Base-by-base conservation (phyloP, 1,140 invertebrate genomes). In the Brachionus sp. region DNA sequence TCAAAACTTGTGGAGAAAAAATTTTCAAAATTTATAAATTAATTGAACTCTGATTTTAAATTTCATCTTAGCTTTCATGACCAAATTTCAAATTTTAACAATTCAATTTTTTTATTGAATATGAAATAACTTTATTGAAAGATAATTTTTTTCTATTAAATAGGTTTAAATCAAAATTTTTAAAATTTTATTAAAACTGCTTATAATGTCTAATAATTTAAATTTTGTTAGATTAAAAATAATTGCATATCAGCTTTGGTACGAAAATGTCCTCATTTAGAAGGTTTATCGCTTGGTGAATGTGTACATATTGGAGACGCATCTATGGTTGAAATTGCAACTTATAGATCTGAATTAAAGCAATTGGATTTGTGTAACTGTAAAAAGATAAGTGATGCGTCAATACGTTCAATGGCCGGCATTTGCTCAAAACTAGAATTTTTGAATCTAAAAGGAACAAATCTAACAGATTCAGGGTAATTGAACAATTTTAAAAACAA, bases 161-260 rank as follows among this genome's bases (percentile, higher is more conserved):
- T n/a, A n/a, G n/a, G n/a, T n/a, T n/a, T n/a, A n/a, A n/a, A n/a
- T 46, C 12, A n/a, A 46, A n/a, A 0, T 46, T 46, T n/a, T n/a
- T n/a, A n/a, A n/a, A n/a, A n/a, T n/a, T n/a, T n/a, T n/a, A n/a
- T n/a, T n/a, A n/a, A n/a, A n/a, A n/a, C n/a, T n/a, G n/a, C n/a
- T n/a, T n/a, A n/a, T 53, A 16, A 13, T 16, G 12, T 5, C 13
- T 53, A 25, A 57, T 57, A 13, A 57, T 57, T 66, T 42, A 19
- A 73, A 35, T n/a, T 33, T 62, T n/a, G n/a, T 57, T 37, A 80
- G 77, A 66, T 80, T n/a, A 80, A 80, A 80, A 80, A 80, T 44
- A 80, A 66, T 62, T 57, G 50, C 35, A 53, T 80, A 10, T 80
- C 77, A 42, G 57, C 5, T 62, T 44, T 80, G 77, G 77, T 80